A percentile compares a stretch with the other conserved stretches of the same genome.
Conservation (phyloP, 2,888 invertebrate species). For the Parnassius mnemosyne region DNA sequence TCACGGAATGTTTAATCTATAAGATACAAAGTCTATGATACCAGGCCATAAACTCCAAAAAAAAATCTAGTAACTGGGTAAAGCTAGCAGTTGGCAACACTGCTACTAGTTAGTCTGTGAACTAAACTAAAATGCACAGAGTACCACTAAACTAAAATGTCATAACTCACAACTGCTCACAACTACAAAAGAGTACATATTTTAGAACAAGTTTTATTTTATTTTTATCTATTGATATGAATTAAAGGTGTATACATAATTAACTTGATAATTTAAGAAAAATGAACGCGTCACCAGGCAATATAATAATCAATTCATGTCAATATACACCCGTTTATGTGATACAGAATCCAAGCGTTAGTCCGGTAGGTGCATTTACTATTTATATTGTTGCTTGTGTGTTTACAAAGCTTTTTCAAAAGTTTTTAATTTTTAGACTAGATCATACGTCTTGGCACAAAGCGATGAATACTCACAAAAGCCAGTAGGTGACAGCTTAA, state of each 20-base stretch:
- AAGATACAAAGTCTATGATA: too few species aligned
- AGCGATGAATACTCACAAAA: constrained; percentile 49
- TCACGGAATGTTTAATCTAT: too few species aligned
- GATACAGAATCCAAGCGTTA: constrained; percentile 65
- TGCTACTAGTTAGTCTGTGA: too few species aligned
- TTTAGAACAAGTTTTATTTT: background rate
- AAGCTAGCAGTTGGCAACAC: too few species aligned
- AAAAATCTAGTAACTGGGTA: too few species aligned
- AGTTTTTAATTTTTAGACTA: constrained; percentile 50
- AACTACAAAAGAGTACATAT: background rate
- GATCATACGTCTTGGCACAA: constrained; percentile 58
- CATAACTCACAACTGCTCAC: too few species aligned
- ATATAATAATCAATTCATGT: constrained; percentile 65
- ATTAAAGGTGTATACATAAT: constrained; percentile 33
- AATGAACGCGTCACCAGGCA: constrained; percentile 63
- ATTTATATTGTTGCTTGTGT: constrained; percentile 30
- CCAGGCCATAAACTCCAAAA: too few species aligned
- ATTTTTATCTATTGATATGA: constrained; percentile 23
- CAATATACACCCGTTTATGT: constrained; percentile 72
- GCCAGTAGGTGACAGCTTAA: constrained; percentile 68
- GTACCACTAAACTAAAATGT: too few species aligned
- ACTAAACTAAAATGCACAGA: too few species aligned
- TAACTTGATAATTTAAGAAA: constrained; percentile 39
- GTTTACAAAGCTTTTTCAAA: constrained; percentile 26
- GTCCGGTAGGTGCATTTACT: constrained; percentile 54